Evolutionary conservation across 2,888 invertebrate genomes (phyloP), one percentile per base, ranked within the genome.

Genomic region (Polietes domitor): DNA sequence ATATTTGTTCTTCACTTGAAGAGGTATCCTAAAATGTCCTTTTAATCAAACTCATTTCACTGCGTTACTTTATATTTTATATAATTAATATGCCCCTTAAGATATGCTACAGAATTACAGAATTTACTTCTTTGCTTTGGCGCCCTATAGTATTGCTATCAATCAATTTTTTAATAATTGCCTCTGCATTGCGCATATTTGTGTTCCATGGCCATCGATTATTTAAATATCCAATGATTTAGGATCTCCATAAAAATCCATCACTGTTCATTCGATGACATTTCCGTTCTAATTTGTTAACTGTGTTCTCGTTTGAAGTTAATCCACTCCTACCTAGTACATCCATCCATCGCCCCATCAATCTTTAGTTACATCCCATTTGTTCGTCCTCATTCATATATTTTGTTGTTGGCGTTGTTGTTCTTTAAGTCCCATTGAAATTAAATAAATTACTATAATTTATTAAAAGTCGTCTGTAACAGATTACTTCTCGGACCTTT

Each of bases 401-500:
- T 24, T n/a, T 61, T 58, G 15, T 58, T 24, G 7, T 24, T 53
- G 15, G 43, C 41, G 15, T 58, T 24, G 7, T 24, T 53, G 15
- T 63, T 68, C 15, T 26, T 53, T 15, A 47, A 70, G 68, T 68
- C 74, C 47, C 55, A 21, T 24, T 68, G 47, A 71, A 73, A 32
- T 68, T 24, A 68, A 41, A 68, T 72, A 41, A 37, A 73, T 73
- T 63, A 61, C 26, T 80, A 53, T 72, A 63, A 76, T 80, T 80
- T 80, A 71, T 76, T 68, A 68, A 73, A 68, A 55, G 37, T 77
- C 17, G 17, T 24, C 26, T 73, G 43, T 17, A 68, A 76, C 71
- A 63, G 21, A 55, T 76, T n/a, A 63, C 63, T 53, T 72, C 32
- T 15, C 71, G 41, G 55, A 72, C 55, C 76, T 58, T 77, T 65